A percentile compares a stretch with the other conserved stretches of the same genome.
Evolutionary conservation across 64 coral and sea anemone species (phyloP).

Genomic region (Montipora capricornis): DNA sequence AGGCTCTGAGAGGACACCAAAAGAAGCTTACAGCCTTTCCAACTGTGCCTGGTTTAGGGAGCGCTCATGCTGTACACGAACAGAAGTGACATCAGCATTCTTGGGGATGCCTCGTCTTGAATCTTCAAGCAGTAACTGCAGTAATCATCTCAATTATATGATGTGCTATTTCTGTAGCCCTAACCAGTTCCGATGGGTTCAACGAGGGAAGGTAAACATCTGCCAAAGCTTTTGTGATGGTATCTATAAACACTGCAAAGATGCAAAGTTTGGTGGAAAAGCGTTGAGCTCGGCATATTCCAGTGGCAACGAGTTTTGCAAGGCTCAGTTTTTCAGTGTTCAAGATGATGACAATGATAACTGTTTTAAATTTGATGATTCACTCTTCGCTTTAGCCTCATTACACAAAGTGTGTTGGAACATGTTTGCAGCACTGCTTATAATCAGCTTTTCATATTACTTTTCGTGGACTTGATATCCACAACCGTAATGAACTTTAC

Average conservation of each 20-base stretch:
- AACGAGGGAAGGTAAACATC: conserved; percentile 52
- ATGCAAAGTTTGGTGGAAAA: conserved; percentile 68
- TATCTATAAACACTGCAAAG: conserved; percentile 81
- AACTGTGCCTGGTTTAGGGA: conserved; percentile 97
- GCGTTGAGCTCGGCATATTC: conserved; percentile 70
- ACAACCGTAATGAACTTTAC: not conserved
- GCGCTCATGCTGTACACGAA: conserved; percentile 80
- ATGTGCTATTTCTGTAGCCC: conserved; percentile 99
- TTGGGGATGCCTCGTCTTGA: conserved; percentile 77
- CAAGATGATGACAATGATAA: conserved; percentile 14
- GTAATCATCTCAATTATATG: conserved; percentile 91
- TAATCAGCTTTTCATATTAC: conserved; percentile 34
- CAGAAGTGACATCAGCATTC: conserved; percentile 92
- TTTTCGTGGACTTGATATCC: not conserved
- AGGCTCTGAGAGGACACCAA: conserved; percentile 81
- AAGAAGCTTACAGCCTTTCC: conserved; percentile 94
- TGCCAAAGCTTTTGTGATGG: conserved; percentile 83
- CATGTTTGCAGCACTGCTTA: not conserved
- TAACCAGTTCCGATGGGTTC: conserved; percentile 80
- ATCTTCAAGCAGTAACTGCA: conserved; percentile 70
- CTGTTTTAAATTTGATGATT: conserved; percentile 88
- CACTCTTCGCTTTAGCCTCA: conserved; percentile 52
- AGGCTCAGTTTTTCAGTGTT: conserved; percentile 82
- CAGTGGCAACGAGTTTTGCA: conserved; percentile 74
- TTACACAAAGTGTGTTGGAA: not conserved